These are phyloP conservation scores for Thysanoteuthis rhombus DNA, from an alignment of 2,888 invertebrate species.

Conservation along the genomic window DNA sequence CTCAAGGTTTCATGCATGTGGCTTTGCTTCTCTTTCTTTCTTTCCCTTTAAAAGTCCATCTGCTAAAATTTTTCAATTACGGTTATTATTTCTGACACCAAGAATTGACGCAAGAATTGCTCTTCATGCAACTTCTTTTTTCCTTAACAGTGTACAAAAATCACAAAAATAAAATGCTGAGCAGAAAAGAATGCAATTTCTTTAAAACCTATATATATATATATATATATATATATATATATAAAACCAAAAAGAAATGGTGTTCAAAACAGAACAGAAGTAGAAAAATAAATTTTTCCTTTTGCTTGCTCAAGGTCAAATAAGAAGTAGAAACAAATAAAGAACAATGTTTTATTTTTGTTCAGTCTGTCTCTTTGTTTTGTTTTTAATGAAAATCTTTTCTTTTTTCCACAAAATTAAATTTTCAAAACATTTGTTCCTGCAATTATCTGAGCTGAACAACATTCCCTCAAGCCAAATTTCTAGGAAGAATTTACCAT, in stretches of 20 bases:
- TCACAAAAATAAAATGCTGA: neutral
- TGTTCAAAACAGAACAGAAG: neutral
- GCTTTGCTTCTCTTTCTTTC: neutral
- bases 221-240: neutral
- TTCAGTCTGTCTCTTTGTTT: neutral
- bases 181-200: neutral
- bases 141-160: neutral
- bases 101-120: neutral
- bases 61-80: neutral
- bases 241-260: too few species aligned
- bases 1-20: neutral
- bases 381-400: neutral
- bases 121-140: neutral
- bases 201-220: neutral
- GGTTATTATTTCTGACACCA: neutral
- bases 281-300: neutral
- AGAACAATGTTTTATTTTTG: neutral
- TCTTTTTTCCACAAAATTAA: neutral
- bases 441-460: neutral
- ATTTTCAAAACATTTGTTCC: conserved; percentile 1
- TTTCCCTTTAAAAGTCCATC: neutral
- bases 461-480: neutral
- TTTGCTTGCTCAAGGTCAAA: neutral
- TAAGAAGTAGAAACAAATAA: neutral
- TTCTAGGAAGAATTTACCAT: neutral